Evolutionary conservation across 2,888 invertebrate species (phyloP), one percentile per base, ranked within the genome.

Genomic region (Drosophila mettleri): DNA sequence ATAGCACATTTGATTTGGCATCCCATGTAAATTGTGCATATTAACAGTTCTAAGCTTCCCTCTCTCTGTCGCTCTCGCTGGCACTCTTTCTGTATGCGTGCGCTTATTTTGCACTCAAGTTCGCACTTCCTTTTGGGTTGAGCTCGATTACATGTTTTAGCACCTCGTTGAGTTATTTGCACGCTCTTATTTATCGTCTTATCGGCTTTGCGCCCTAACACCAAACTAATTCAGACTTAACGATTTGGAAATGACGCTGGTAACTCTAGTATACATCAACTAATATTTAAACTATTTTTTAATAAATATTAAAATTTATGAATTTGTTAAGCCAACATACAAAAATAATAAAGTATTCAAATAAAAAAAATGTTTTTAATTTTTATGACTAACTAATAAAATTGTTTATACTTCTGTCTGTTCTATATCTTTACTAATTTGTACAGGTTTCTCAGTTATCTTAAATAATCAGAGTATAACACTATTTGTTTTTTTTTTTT

Each of bases 101-200:
- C 20, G 48, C 39, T 24, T 31, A 29, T 10, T 14, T 31, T 24
- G 12, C 24, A 54, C 43, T 68, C 74, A 53, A 64, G 76, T 78
- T 76, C 74, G 65, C 78, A 78, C 78, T 62, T 80, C 63, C 59
- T 83, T 83, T 83, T 81, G 57, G 57, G 64, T 73, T 69, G 49
- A 31, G 74, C 69, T 63, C 55, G 60, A 67, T 54, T 78, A 62
- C 74, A 85, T 70, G 68, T 77, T 79, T 82, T 82, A 82, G 85
- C 81, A 82, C 81, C 82, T 82, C 51, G 69, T 72, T 74, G 60
- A 67, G 62, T 72, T 82, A 74, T 82, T 82, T 85, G 82, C 68
- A 45, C 66, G 77, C 68, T 82, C 85, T 77, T 77, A 79, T 85
- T 85, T 72, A 61, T 57, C 64, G 45, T 45, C 71, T 75, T 75